These are phyloP conservation scores for Riparia riparia DNA, from an alignment of 2,113 vertebrate genomes.

Conservation along the genomic window DNA sequence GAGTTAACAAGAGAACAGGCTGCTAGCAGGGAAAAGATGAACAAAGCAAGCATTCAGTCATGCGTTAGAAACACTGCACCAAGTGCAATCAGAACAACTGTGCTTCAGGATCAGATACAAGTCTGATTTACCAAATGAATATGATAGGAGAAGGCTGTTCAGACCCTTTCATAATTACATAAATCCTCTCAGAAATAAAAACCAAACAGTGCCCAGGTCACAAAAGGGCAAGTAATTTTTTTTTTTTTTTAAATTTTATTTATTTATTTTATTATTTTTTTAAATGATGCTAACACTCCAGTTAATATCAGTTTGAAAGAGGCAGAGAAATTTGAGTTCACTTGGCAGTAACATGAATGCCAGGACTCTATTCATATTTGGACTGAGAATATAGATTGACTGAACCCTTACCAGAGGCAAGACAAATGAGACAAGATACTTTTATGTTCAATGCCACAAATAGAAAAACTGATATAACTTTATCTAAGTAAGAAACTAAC, in stretches of 20 bases:
- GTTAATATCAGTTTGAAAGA: background rate
- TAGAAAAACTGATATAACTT: background rate
- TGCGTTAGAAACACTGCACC: conserved; percentile 24
- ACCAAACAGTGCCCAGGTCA: conserved; percentile 8
- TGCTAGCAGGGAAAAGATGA: conserved; percentile 3
- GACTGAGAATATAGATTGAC: background rate
- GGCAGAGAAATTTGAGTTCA: background rate
- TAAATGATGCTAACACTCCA: background rate
- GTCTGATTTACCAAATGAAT: background rate
- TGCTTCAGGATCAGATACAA: conserved; percentile 8
- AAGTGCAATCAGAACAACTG: conserved; percentile 24
- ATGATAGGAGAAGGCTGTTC: background rate
- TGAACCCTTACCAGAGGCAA: background rate
- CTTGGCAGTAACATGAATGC: background rate
- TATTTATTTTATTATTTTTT: too few relatives aligned
- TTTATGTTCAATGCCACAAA: background rate
- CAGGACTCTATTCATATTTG: background rate
- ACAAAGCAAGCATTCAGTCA: conserved; percentile 47
- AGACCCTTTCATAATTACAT: background rate
- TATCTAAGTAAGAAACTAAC: background rate
- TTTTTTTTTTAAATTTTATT: background rate
- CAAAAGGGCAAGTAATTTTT: background rate
- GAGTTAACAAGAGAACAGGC: conserved; percentile 52
- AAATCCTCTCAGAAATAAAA: background rate
- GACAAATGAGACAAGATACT: background rate